Percentiles rank a stretch among this genome's conserved stretches.
Conservation (phyloP, 2,888 invertebrate species). For the Drosophila anomelani region DNA sequence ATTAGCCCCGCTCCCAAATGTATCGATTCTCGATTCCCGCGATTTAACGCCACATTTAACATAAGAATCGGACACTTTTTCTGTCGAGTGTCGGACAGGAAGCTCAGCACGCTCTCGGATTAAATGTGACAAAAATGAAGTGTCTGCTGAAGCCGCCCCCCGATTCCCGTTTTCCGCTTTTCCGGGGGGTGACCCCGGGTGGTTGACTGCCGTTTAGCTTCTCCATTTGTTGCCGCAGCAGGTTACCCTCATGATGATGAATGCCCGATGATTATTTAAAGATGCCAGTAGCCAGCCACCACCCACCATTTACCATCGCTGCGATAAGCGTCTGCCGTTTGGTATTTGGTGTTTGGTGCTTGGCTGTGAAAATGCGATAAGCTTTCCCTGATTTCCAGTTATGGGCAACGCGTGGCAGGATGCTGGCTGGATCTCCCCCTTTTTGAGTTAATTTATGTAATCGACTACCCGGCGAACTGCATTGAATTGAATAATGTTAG, state of each 20-base stretch:
- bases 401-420: constrained; percentile 70
- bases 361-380: constrained; percentile 83
- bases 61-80: constrained; percentile 54
- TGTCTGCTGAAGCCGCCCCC: constrained; percentile 45
- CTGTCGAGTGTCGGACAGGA: constrained; percentile 50
- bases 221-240: constrained; percentile 47
- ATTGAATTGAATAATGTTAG: constrained; percentile 81
- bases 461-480: constrained; percentile 55
- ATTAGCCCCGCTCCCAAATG: constrained; percentile 24
- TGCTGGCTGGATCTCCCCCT: constrained; percentile 29
- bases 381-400: constrained; percentile 68
- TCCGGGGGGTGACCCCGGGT: constrained; percentile 26
- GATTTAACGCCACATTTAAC: constrained; percentile 85
- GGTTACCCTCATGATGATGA: constrained; percentile 75
- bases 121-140: constrained; percentile 81
- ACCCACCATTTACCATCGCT: constrained; percentile 28
- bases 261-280: constrained; percentile 84
- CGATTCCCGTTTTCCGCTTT: constrained; percentile 12
- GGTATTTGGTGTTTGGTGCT: constrained; percentile 70
- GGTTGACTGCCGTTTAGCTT: constrained; percentile 48
- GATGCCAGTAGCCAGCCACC: constrained; percentile 66
- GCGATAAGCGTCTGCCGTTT: constrained; percentile 73
- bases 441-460: constrained; percentile 74
- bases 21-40: constrained; percentile 76
- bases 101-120: constrained; percentile 63